Base-by-base conservation (phyloP, 2,113 vertebrate species). In the Hyaena hyaena region DNA sequence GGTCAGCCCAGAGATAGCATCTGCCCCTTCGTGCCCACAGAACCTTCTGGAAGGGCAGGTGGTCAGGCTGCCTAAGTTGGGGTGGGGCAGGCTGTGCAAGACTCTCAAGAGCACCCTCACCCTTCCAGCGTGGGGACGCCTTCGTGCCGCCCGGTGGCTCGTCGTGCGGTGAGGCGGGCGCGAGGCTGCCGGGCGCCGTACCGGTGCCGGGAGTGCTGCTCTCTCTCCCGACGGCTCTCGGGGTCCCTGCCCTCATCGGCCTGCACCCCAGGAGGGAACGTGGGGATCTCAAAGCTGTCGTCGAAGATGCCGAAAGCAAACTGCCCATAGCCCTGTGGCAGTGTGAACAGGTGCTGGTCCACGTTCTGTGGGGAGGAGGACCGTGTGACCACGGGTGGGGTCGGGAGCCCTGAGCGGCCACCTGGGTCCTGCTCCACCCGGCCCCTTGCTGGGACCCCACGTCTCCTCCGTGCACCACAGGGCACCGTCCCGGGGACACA, bases 231-330 rank as follows among this genome's bases (percentile, higher is more conserved):
- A 39, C 99, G 98, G 98, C 98, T 99, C 98, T 99, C 99, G 0
- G 99, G 98, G 79, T 99, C 99, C 82, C 99, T 98, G 98, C 99
- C 99, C 90, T 99, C 99, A 7, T 99, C 99, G 0, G 99, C 58
- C 96, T 98, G 98, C 0, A 97, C 97, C 1, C 99, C 99, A 31
- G 99, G 96, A 43, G 99, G 99, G 0, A 99, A 99, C 0, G 98
- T 96, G 43, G 99, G 99, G 80, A 99, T 99, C 97, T 99, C 99
- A 26, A 99, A 99, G 98, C 98, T 98, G 97, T 99, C 99, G 4
- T 99, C 99, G 43, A 99, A 99, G 96, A 99, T 99, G 50, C 99
- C 99, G 0, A 99, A 99, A 81, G 99, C 99, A 92, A 99, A 99
- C 96, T 99, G 99, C 43, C 99, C 99, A 0, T 99, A 99, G 93